Percentiles rank a stretch among this genome's conserved stretches.
Evolutionary conservation across 1,140 invertebrate species (phyloP).

Genomic region (Planococcus citri): DNA sequence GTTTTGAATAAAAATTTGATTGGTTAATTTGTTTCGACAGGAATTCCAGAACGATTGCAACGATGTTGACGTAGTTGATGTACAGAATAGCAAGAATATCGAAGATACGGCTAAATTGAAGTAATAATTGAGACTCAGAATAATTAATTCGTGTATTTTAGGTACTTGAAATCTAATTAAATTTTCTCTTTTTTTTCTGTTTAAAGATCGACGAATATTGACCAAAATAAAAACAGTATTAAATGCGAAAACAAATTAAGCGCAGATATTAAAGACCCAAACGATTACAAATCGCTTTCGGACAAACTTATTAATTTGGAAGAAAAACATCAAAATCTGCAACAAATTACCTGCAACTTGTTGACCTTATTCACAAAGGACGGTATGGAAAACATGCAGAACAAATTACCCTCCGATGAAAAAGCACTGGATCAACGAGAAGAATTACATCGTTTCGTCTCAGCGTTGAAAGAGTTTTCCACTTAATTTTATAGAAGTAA

Average conservation of each 20-base stretch:
- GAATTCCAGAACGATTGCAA: not conserved
- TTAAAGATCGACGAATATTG: not conserved
- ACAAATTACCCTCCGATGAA: not conserved
- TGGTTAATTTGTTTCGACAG: not conserved
- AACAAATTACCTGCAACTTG: constrained; percentile 8
- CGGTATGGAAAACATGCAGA: not conserved
- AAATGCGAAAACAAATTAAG: not conserved
- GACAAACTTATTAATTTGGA: not conserved
- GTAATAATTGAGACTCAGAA: not conserved
- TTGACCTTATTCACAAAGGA: not conserved
- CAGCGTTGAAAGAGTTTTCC: not conserved
- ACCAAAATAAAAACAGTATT: not conserved
- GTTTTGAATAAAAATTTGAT: too few species aligned
- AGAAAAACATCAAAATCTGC: constrained; percentile 5
- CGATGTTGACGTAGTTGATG: not conserved
- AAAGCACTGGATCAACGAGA: not conserved
- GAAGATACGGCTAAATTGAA: not conserved
- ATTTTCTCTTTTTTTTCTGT: not conserved
- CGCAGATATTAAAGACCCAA: not conserved
- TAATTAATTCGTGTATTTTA: not conserved
- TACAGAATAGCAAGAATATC: not conserved
- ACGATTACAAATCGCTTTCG: not conserved
- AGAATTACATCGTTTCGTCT: not conserved
- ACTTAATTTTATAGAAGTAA: not conserved
- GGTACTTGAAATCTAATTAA: not conserved